These are phyloP conservation scores for Tenrec ecaudatus DNA, from an alignment of 2,113 vertebrate species.

Conservation along the genomic window DNA sequence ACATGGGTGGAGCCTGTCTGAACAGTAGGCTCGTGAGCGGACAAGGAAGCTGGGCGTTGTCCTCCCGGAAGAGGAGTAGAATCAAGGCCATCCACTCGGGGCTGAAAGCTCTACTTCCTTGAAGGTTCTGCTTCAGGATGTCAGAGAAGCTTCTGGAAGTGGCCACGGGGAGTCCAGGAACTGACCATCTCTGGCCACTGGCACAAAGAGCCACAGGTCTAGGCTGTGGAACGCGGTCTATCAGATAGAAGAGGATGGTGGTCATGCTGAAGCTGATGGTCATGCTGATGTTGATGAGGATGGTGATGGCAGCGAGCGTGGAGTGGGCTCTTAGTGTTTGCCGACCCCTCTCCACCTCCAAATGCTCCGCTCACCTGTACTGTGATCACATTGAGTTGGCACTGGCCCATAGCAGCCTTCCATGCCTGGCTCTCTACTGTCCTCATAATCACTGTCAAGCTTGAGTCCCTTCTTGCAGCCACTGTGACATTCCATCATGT, in stretches of 20 bases:
- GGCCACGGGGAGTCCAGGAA: background rate
- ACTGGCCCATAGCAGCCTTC: too few relatives aligned
- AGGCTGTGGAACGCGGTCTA: background rate
- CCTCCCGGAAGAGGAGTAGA: conserved; percentile 27
- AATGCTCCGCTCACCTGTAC: too few relatives aligned
- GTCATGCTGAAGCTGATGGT: rapidly evolving
- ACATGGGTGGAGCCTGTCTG: conserved; percentile 62
- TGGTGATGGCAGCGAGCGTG: background rate
- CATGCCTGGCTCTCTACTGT: too few relatives aligned
- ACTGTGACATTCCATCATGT: too few relatives aligned
- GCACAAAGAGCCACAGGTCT: background rate
- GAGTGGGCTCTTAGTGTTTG: rapidly evolving
- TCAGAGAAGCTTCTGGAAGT: background rate
- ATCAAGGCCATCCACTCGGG: background rate
- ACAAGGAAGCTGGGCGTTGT: background rate
- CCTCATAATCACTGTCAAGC: too few relatives aligned
- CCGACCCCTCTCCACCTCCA: too few relatives aligned
- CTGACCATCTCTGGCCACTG: background rate
- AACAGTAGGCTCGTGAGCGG: background rate
- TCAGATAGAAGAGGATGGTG: too few relatives aligned
- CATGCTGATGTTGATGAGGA: background rate
- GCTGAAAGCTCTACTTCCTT: too few relatives aligned
- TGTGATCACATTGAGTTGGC: too few relatives aligned
- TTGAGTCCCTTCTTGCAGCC: too few relatives aligned
- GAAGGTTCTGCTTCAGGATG: background rate